phyloP scores from a whole-genome alignment of 2,797 vertebrate species.

The Benthosema pterotum region DNA sequence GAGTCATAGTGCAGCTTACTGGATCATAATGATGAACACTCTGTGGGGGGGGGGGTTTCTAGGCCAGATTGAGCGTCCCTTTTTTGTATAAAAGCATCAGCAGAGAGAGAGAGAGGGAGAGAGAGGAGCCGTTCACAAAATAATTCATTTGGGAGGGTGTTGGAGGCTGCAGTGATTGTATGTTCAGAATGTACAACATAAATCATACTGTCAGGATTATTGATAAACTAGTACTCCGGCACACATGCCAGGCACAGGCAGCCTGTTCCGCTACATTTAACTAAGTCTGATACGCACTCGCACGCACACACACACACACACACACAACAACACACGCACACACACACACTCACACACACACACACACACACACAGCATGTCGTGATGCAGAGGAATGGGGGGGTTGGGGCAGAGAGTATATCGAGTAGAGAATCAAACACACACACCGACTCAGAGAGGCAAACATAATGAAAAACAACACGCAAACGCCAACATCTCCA shows the following conservation, averaged over 20 bases:
- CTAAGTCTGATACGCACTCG: conserved; percentile 54
- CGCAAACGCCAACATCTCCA: too few relatives aligned
- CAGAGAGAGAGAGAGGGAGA: conserved; percentile 5
- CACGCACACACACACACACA: background rate
- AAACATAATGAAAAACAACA: too few relatives aligned
- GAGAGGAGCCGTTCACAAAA: conserved; percentile 24
- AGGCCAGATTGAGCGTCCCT: background rate
- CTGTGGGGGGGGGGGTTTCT: background rate
- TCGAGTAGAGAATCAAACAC: background rate
- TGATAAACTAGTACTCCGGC: conserved; percentile 65
- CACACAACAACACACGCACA: conserved; percentile 12
- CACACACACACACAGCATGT: background rate
- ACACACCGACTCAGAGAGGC: background rate
- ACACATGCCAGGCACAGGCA: conserved; percentile 47
- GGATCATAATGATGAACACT: conserved; percentile 45
- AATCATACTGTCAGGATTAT: conserved; percentile 74
- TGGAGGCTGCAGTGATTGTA: conserved; percentile 57
- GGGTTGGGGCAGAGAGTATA: background rate
- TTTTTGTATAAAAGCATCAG: background rate
- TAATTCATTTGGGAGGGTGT: conserved; percentile 62
- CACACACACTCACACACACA: background rate
- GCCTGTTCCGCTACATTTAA: conserved; percentile 74
- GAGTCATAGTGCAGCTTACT: conserved; percentile 34
- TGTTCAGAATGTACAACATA: conserved; percentile 63
- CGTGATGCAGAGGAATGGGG: too few relatives aligned